These are phyloP conservation scores for Coremacera marginata DNA, from an alignment of 2,888 invertebrate genomes.

Conservation along the genomic window DNA sequence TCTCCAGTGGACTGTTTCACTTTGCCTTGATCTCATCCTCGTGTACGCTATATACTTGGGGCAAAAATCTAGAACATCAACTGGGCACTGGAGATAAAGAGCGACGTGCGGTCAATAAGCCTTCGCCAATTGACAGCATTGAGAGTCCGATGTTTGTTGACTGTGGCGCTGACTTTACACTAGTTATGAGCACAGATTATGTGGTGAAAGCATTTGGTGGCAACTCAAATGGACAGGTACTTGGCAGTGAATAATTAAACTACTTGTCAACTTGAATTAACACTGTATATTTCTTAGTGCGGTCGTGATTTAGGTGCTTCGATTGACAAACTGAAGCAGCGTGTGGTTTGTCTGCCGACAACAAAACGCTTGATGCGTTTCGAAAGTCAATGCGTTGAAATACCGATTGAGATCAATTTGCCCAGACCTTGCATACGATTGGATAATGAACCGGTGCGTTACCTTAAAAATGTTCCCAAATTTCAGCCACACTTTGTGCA, in stretches of 20 bases:
- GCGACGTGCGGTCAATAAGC: slow-evolving; percentile 62
- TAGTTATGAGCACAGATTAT: slow-evolving; percentile 67
- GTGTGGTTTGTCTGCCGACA: slow-evolving; percentile 66
- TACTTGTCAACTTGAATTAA: too few relatives aligned
- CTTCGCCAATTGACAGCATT: slow-evolving; percentile 64
- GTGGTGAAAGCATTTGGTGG: slow-evolving; percentile 69
- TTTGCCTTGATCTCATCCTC: slow-evolving; percentile 79
- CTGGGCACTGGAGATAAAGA: slow-evolving; percentile 74
- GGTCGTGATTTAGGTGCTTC: slow-evolving; percentile 65
- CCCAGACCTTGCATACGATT: slow-evolving; percentile 66
- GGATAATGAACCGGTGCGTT: slow-evolving; percentile 66
- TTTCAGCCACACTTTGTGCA: slow-evolving; percentile 64
- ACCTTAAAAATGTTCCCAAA: slow-evolving; percentile 66
- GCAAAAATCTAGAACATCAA: slow-evolving; percentile 91
- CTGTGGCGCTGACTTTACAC: slow-evolving; percentile 69
- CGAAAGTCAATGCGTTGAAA: slow-evolving; percentile 68
- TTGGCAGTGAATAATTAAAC: background rate
- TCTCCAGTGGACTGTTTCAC: slow-evolving; percentile 87
- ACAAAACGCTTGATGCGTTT: slow-evolving; percentile 68
- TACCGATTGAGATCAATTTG: slow-evolving; percentile 65
- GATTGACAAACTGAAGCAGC: slow-evolving; percentile 65
- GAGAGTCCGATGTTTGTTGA: slow-evolving; percentile 67
- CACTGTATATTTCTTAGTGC: slow-evolving; percentile 53
- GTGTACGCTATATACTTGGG: slow-evolving; percentile 85
- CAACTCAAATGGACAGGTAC: slow-evolving; percentile 67